Evolutionary conservation across 2,797 vertebrate genomes (phyloP).

Genomic region (Aphelocoma californica): DNA sequence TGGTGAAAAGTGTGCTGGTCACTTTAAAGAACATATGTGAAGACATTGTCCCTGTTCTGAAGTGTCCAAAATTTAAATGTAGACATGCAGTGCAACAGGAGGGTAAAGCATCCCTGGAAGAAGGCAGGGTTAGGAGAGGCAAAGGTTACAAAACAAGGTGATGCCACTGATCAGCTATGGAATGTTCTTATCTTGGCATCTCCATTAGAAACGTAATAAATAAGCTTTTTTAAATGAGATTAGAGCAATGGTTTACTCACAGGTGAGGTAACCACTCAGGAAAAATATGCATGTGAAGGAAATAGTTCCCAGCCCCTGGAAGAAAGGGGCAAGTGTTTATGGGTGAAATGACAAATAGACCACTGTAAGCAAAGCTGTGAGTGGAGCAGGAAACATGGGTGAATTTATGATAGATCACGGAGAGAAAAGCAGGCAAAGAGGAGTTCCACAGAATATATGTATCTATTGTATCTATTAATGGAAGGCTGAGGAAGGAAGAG

Average conservation of each 20-base stretch:
- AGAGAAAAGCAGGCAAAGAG: background rate
- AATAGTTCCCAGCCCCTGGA: background rate
- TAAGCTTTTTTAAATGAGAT: background rate
- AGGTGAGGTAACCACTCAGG: background rate
- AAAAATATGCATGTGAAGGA: background rate
- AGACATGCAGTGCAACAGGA: background rate
- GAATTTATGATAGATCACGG: background rate
- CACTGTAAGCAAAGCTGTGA: background rate
- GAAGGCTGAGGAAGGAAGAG: background rate
- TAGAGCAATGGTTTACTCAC: background rate
- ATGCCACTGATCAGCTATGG: background rate
- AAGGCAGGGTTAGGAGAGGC: background rate
- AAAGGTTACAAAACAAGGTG: background rate
- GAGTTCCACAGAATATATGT: background rate
- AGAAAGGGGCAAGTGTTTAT: background rate
- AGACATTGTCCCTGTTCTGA: background rate
- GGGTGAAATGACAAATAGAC: background rate
- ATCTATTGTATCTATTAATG: conserved; percentile 29
- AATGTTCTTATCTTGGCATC: background rate
- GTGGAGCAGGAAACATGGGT: background rate
- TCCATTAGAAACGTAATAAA: background rate
- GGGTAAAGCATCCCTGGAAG: background rate
- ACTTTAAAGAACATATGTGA: background rate
- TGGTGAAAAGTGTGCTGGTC: background rate
- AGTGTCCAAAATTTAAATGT: background rate